Conservation (phyloP, 2,888 invertebrate genomes). For the Myathropa florea region DNA sequence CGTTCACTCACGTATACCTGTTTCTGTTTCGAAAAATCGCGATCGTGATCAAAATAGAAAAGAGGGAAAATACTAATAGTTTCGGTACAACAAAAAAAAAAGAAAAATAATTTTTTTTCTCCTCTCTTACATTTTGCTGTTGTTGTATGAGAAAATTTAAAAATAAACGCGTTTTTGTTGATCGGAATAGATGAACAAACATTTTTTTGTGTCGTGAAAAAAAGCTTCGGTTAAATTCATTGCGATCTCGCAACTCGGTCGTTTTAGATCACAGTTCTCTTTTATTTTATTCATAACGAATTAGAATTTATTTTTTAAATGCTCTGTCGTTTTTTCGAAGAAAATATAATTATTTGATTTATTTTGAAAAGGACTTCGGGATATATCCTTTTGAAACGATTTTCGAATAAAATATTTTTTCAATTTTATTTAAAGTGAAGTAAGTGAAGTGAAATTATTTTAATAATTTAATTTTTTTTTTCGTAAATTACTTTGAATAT, state of each 20-base stretch:
- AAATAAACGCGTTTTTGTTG: conserved; percentile 71
- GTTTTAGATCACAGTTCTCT: conserved; percentile 75
- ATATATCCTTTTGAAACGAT: conserved; percentile 51
- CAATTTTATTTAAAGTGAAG: conserved; percentile 1
- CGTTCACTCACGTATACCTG: conserved; percentile 53
- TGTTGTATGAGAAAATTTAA: conserved; percentile 56
- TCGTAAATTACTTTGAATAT: background rate
- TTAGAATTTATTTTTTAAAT: conserved; percentile 43
- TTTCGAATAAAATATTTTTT: conserved; percentile 21
- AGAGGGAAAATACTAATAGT: conserved; percentile 56
- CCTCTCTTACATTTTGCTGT: conserved; percentile 20
- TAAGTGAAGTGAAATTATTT: conserved; percentile 20
- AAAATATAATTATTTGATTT: conserved; percentile 21
- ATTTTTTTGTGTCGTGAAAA: conserved; percentile 74
- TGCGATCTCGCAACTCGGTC: conserved; percentile 80
- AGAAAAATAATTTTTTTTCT: conserved; percentile 18
- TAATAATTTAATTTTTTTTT: background rate
- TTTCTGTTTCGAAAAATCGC: conserved; percentile 59
- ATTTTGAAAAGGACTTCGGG: conserved; percentile 43
- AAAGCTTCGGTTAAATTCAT: conserved; percentile 75
- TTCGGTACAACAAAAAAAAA: background rate
- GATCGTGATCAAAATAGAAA: conserved; percentile 68
- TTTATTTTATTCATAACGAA: conserved; percentile 61
- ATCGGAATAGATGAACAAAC: conserved; percentile 64
- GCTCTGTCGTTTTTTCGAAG: conserved; percentile 50